These are phyloP conservation scores for Climacteris rufus DNA, from an alignment of 2,113 vertebrate species.

Conservation along the genomic window DNA sequence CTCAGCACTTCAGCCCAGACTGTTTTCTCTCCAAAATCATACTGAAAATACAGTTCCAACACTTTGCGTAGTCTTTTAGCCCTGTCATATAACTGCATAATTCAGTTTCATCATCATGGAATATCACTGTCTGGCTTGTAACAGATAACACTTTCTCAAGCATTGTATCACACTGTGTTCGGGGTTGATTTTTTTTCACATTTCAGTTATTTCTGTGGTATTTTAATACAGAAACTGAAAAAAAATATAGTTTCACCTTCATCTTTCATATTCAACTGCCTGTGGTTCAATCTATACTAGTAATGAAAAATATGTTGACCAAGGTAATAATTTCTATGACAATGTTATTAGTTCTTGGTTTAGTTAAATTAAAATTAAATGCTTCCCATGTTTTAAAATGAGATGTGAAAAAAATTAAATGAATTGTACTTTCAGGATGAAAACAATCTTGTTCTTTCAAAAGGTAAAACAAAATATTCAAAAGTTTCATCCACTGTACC, in stretches of 20 bases:
- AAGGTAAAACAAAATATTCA: background rate
- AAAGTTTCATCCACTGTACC: background rate
- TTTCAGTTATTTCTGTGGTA: background rate
- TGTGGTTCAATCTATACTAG: background rate
- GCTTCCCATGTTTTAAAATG: background rate
- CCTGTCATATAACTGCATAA: background rate
- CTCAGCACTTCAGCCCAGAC: background rate
- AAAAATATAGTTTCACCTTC: background rate
- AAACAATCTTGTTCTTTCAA: background rate
- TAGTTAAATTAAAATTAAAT: background rate
- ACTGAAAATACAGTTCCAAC: background rate
- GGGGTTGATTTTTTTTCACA: background rate
- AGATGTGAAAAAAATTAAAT: background rate
- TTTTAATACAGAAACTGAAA: background rate
- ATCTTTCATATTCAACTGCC: background rate
- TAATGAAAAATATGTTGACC: background rate
- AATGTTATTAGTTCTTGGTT: background rate
- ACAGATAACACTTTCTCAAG: background rate
- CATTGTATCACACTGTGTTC: background rate
- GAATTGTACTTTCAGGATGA: background rate
- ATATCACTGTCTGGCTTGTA: background rate
- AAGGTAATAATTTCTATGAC: background rate
- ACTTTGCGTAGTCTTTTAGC: background rate
- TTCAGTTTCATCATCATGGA: background rate
- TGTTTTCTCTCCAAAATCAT: background rate